These are phyloP conservation scores for Porites rus DNA, from an alignment of 92 coral and sea anemone genomes.

Conservation along the genomic window DNA sequence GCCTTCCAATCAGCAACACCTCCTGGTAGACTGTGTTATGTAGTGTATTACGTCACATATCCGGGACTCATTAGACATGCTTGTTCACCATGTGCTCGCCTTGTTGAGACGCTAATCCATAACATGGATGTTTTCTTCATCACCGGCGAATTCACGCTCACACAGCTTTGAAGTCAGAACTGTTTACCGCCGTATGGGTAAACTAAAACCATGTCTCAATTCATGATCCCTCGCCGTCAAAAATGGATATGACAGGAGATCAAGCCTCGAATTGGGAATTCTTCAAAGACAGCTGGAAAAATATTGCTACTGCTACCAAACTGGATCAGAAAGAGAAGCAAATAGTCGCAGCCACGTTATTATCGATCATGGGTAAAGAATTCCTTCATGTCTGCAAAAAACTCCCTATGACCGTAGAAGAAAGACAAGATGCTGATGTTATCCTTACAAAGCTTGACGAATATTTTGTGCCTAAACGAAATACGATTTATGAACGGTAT, in stretches of 20 bases:
- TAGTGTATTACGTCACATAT: too few relatives aligned
- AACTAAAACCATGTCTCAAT: slow-evolving; percentile 7
- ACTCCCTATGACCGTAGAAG: slow-evolving; percentile 51
- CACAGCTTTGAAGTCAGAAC: too few relatives aligned
- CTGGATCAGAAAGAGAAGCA: slow-evolving; percentile 35
- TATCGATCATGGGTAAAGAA: slow-evolving; percentile 54
- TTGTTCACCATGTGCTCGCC: too few relatives aligned
- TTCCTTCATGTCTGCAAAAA: slow-evolving; percentile 55
- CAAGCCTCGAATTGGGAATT: slow-evolving; percentile 39
- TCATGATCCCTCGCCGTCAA: slow-evolving; percentile 39
- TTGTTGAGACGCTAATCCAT: too few relatives aligned
- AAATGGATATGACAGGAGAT: slow-evolving; percentile 36
- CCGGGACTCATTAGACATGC: too few relatives aligned
- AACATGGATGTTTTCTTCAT: too few relatives aligned
- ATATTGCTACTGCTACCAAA: slow-evolving; percentile 45
- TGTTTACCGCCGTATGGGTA: neutral
- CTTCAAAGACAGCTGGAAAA: slow-evolving; percentile 64
- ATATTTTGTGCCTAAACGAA: slow-evolving; percentile 1
- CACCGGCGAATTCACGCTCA: too few relatives aligned
- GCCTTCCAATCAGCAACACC: too few relatives aligned
- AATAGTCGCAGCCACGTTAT: slow-evolving; percentile 40
- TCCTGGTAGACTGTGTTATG: too few relatives aligned
- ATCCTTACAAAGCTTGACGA: slow-evolving; percentile 45
- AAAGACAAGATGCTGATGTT: slow-evolving; percentile 37
- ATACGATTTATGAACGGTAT: slow-evolving; percentile 63